A percentile compares a stretch with the other conserved stretches of the same genome.
phyloP scores from a whole-genome alignment of 1,140 invertebrate genomes.

The Leptinotarsa texana region DNA sequence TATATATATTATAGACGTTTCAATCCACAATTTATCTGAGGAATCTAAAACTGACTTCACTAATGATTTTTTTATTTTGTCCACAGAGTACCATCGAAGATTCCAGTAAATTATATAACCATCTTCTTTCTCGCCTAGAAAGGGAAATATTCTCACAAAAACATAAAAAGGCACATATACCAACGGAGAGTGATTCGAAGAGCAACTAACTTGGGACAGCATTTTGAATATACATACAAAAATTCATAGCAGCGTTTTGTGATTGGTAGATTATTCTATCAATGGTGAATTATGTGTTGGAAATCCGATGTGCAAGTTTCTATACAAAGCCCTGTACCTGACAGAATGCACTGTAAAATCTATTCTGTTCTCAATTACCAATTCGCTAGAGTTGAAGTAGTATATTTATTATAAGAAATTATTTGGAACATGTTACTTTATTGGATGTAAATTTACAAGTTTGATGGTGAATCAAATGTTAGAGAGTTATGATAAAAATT shows the following conservation, averaged over 20 bases:
- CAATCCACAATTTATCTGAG: background rate
- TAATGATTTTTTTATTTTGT: background rate
- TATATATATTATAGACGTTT: background rate
- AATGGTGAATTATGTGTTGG: background rate
- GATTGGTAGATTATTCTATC: background rate
- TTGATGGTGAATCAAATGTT: too few relatives aligned
- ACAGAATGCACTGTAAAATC: too few relatives aligned
- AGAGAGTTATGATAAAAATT: background rate
- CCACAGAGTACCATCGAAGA: conserved; percentile 76
- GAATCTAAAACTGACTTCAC: background rate
- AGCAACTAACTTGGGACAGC: conserved; percentile 2
- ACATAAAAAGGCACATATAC: conserved; percentile 37
- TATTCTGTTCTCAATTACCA: too few relatives aligned
- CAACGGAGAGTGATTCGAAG: background rate
- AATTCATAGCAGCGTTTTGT: background rate
- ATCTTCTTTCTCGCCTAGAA: conserved; percentile 69
- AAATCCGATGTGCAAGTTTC: too few relatives aligned
- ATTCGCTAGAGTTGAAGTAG: too few relatives aligned
- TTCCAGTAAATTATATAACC: conserved; percentile 72
- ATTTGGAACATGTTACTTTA: too few relatives aligned
- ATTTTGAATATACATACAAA: background rate
- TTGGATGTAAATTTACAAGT: too few relatives aligned
- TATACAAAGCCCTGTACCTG: too few relatives aligned
- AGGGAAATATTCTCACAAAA: conserved; percentile 54
- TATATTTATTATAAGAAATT: too few relatives aligned